Evolutionary conservation across 1,140 invertebrate species (phyloP), one percentile per base, ranked within the genome.

Genomic region (Episyrphus balteatus): DNA sequence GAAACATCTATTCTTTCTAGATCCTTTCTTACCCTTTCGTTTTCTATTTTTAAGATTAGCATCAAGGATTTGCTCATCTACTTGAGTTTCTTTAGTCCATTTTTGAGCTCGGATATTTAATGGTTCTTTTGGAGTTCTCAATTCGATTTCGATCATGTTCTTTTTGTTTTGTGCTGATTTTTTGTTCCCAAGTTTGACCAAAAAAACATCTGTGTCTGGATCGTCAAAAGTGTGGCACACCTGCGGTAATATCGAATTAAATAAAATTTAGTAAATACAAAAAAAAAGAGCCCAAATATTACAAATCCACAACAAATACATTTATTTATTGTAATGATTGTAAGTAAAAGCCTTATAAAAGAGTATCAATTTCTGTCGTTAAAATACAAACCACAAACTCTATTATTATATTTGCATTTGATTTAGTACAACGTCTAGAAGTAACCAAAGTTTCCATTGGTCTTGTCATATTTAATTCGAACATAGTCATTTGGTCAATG

Each of bases 161-260:
- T 55, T 56, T 50, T 66, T 66, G 37, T 55, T 30, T 46, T 61
- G 56, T 5, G 56, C 51, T 44, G 62, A 58, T 8, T 58, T 42
- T 34, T 66, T 66, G 51, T 51, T 63, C 19, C 63, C 63, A 34
- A 66, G 53, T 43, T 66, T 66, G 12, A 66, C 61, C n/a, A 66
- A 50, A 42, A 66, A 66, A 30, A 66, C 62, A 48, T 66, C 63
- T 46, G 59, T 66, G 18, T 66, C 62, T n/a, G 62, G 60, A 39
- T 66, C 63, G 3, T 65, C 60, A 55, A 63, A 66, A 11, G 62
- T 66, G 49, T 66, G 66, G 31, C 63, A 66, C 12, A 66, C 62
- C 62, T 66, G 15, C 31, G 17, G 17, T 33, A 3, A 17, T 7
- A 47, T 14, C 34, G 5, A 34, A 9, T 44, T 33, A 11, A 2